Evolutionary conservation across 1,140 invertebrate species (phyloP).

Genomic region (Caenorhabditis inopinata): DNA sequence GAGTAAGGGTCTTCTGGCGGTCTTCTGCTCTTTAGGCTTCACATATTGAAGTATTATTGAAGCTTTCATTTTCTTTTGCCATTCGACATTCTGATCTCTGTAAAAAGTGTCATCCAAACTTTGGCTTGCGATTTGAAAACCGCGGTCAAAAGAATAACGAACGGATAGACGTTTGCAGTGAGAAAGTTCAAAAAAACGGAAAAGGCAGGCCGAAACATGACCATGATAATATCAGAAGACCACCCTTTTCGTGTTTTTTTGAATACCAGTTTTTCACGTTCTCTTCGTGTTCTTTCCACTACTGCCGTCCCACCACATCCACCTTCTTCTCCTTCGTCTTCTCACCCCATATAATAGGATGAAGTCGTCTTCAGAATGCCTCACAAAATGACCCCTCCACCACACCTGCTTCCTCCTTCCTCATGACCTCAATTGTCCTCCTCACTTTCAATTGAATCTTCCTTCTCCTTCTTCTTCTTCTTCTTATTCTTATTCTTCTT

Average conservation of each 20-base stretch:
- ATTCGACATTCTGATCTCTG: too few relatives aligned
- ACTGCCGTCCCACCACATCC: too few relatives aligned
- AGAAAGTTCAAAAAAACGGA: slow-evolving; percentile 31
- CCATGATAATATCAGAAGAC: slow-evolving; percentile 24
- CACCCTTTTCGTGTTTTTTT: not conserved
- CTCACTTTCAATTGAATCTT: not conserved
- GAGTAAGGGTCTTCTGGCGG: too few relatives aligned
- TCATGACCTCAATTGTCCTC: slow-evolving; percentile 30
- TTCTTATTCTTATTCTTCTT: not conserved
- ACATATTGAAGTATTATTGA: too few relatives aligned
- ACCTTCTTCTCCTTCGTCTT: slow-evolving; percentile 2
- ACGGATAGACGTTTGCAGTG: not conserved
- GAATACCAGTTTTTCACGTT: slow-evolving; percentile 9
- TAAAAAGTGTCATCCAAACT: too few relatives aligned
- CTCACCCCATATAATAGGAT: slow-evolving; percentile 26
- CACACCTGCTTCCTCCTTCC: not conserved
- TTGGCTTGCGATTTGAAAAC: not conserved
- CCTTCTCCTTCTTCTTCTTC: not conserved
- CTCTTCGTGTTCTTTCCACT: not conserved
- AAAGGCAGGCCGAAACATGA: not conserved
- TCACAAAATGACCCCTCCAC: slow-evolving; percentile 9
- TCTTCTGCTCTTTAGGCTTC: too few relatives aligned
- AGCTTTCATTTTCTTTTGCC: too few relatives aligned
- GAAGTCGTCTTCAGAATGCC: not conserved
- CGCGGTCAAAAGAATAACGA: not conserved